Conservation (phyloP, 2,113 vertebrate genomes). For the Laticauda colubrina region DNA sequence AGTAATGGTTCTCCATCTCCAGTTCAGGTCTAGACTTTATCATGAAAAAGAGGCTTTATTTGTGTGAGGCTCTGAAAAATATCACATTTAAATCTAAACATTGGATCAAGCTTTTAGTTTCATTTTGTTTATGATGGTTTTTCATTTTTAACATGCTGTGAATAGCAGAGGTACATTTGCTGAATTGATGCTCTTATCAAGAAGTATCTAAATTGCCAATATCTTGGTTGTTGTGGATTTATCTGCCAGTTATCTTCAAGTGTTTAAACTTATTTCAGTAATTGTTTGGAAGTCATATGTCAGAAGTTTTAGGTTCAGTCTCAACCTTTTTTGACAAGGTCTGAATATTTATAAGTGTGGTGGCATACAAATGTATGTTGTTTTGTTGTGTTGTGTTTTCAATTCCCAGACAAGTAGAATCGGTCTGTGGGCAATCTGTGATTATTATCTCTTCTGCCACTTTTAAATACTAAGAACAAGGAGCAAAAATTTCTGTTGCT, state of each 20-base stretch:
- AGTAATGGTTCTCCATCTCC: slow-evolving; percentile 45
- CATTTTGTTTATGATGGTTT: background rate
- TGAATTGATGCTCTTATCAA: background rate
- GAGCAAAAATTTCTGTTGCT: background rate
- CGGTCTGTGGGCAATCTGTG: background rate
- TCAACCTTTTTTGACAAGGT: background rate
- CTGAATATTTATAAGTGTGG: background rate
- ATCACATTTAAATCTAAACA: background rate
- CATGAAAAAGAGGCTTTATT: background rate
- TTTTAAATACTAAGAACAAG: background rate
- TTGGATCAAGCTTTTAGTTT: background rate
- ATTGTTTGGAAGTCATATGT: background rate
- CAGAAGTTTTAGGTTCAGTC: background rate
- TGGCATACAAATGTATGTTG: background rate
- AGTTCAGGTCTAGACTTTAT: slow-evolving; percentile 37
- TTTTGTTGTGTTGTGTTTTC: background rate
- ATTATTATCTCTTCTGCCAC: background rate
- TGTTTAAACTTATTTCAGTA: background rate
- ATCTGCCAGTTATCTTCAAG: background rate
- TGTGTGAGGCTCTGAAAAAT: background rate
- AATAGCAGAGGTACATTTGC: background rate
- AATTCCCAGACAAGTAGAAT: background rate
- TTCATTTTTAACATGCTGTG: background rate
- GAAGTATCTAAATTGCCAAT: background rate
- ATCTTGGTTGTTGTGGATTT: background rate